These are phyloP conservation scores for Pyxicephalus adspersus DNA, from an alignment of 2,113 vertebrate species.

Conservation along the genomic window DNA sequence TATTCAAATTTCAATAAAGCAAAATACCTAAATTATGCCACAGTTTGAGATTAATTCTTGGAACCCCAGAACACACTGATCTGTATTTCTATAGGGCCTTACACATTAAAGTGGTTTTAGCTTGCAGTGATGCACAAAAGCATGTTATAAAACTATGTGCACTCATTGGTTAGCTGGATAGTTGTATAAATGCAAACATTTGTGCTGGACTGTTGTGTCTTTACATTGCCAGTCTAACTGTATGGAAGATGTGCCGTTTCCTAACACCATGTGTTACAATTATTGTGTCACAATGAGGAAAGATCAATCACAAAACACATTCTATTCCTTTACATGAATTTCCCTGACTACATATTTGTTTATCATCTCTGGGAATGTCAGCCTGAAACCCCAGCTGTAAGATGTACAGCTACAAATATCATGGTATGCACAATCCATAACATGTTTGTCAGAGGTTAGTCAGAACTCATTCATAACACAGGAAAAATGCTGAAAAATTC, in stretches of 20 bases:
- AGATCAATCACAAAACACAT: constrained; percentile 38
- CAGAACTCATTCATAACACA: constrained; percentile 29
- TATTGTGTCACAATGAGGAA: constrained; percentile 16
- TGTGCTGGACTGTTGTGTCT: background rate
- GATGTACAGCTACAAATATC: constrained; percentile 43
- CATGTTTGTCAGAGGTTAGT: constrained; percentile 17
- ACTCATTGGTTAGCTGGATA: too few relatives aligned
- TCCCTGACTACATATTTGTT: constrained; percentile 37
- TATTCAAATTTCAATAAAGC: too few relatives aligned
- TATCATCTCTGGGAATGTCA: constrained; percentile 19
- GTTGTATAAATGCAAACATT: too few relatives aligned
- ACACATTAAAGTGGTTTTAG: too few relatives aligned
- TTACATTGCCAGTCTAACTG: background rate
- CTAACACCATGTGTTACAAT: constrained; percentile 5
- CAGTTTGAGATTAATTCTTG: too few relatives aligned
- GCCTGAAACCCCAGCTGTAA: constrained; percentile 24
- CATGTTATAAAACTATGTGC: too few relatives aligned
- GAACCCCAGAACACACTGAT: too few relatives aligned
- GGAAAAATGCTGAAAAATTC: constrained; percentile 38
- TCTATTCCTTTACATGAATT: constrained; percentile 13
- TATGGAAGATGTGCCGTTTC: constrained; percentile 9
- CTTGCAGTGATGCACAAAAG: too few relatives aligned
- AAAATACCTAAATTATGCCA: too few relatives aligned
- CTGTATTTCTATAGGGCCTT: too few relatives aligned
- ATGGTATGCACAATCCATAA: constrained; percentile 38